A percentile compares a stretch with the other conserved stretches of the same genome.
phyloP scores from a whole-genome alignment of 2,888 invertebrate species.

The Maniola hyperantus region DNA sequence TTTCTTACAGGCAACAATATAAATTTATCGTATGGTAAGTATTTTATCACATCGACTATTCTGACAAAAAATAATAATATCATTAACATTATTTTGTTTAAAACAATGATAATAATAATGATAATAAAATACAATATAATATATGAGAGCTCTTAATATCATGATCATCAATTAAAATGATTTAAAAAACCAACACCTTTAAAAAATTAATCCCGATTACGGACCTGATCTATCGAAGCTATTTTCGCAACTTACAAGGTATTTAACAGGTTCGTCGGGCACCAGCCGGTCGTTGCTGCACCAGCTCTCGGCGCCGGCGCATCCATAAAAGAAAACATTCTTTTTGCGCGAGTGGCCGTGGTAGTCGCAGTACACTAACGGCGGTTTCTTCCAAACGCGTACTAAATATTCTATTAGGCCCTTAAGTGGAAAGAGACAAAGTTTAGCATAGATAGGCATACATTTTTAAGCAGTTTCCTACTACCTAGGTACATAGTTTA shows the following conservation, averaged over 20 bases:
- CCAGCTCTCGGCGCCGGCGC: constrained; percentile 87
- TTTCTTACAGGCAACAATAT: too few relatives aligned
- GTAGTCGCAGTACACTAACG: constrained; percentile 88
- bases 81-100: too few relatives aligned
- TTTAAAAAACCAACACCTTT: background rate
- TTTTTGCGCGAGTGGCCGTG: constrained; percentile 93
- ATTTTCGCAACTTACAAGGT: constrained; percentile 73
- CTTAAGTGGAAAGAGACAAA: constrained; percentile 49
- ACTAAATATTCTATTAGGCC: constrained; percentile 85
- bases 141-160: too few relatives aligned
- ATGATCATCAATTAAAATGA: too few relatives aligned
- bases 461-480: background rate
- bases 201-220: background rate
- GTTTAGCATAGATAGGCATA: background rate
- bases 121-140: too few relatives aligned
- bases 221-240: constrained; percentile 7
- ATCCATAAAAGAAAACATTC: constrained; percentile 93
- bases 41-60: too few relatives aligned
- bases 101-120: too few relatives aligned
- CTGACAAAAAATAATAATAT: too few relatives aligned
- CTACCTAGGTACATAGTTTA: too few relatives aligned
- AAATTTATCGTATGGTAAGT: too few relatives aligned
- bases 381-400: constrained; percentile 82
- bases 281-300: constrained; percentile 82
- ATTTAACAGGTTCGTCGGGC: constrained; percentile 83